Percentiles rank a stretch among this genome's conserved stretches.
Conservation (phyloP, 2,113 vertebrate genomes). For the Platysternon megacephalum region DNA sequence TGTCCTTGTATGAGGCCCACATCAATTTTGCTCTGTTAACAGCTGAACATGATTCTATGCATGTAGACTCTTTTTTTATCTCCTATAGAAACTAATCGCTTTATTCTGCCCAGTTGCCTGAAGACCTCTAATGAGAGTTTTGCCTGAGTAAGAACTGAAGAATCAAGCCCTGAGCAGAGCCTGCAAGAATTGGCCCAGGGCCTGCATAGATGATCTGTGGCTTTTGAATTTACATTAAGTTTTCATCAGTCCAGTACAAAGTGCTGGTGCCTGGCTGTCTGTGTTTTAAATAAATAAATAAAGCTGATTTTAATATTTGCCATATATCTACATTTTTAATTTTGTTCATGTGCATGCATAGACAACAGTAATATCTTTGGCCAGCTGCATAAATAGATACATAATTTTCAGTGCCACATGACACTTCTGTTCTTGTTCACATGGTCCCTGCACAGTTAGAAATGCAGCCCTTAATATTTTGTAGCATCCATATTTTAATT, state of each 20-base stretch:
- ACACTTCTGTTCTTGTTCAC: neutral
- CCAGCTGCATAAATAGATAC: neutral
- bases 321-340: neutral
- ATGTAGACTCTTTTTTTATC: neutral
- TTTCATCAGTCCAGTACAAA: neutral
- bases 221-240: neutral
- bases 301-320: neutral
- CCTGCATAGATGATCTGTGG: neutral
- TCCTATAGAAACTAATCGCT: neutral
- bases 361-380: neutral
- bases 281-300: neutral
- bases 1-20: neutral
- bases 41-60: neutral
- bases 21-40: neutral
- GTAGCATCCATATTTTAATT: slow-evolving; percentile 6
- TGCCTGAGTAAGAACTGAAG: neutral
- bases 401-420: neutral
- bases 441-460: neutral
- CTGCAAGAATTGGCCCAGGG: neutral
- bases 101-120: neutral
- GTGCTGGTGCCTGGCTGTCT: neutral
- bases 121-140: neutral
- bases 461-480: slow-evolving; percentile 7
- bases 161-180: neutral
- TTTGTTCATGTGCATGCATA: neutral